Conservation (phyloP, 2,797 vertebrate genomes). For the Pseudomugil gertrudae region DNA sequence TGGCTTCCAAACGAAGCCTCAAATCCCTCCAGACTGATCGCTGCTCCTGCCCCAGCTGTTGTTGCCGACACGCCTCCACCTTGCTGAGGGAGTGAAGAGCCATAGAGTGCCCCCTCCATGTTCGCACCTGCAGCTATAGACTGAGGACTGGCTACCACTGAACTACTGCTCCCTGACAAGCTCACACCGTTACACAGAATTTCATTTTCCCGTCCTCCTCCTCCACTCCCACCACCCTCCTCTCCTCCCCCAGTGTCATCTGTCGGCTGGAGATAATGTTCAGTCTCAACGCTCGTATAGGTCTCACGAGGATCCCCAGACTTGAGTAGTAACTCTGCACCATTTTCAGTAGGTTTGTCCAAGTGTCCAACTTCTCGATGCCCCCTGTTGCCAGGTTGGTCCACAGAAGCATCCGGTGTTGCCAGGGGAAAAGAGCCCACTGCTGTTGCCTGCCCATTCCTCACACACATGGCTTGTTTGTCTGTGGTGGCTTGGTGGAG, state of each 20-base stretch:
- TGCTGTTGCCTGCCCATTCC: conserved; percentile 54
- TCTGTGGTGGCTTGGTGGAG: conserved; percentile 72
- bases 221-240: conserved; percentile 46
- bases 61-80: conserved; percentile 61
- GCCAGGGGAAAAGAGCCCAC: conserved; percentile 62
- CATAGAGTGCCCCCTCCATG: conserved; percentile 93
- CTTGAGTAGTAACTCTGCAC: conserved; percentile 87
- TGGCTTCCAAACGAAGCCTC: conserved; percentile 99
- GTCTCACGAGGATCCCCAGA: conserved; percentile 86
- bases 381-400: conserved; percentile 74
- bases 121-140: conserved; percentile 86
- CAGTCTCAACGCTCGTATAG: conserved; percentile 81
- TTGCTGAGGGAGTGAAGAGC: conserved; percentile 87
- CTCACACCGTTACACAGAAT: conserved; percentile 80
- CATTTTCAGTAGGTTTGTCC: conserved; percentile 78
- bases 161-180: conserved; percentile 66
- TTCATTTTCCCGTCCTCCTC: conserved; percentile 65
- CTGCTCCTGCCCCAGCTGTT: conserved; percentile 63
- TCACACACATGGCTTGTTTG: conserved; percentile 77
- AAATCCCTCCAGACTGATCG: conserved; percentile 95
- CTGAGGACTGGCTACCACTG: conserved; percentile 78
- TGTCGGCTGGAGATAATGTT: conserved; percentile 89
- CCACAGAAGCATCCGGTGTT: conserved; percentile 49
- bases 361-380: conserved; percentile 87
- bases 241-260: conserved; percentile 65